These are phyloP conservation scores for Trachymyrmex cornetzi DNA, from an alignment of 1,140 invertebrate species.

Conservation along the genomic window DNA sequence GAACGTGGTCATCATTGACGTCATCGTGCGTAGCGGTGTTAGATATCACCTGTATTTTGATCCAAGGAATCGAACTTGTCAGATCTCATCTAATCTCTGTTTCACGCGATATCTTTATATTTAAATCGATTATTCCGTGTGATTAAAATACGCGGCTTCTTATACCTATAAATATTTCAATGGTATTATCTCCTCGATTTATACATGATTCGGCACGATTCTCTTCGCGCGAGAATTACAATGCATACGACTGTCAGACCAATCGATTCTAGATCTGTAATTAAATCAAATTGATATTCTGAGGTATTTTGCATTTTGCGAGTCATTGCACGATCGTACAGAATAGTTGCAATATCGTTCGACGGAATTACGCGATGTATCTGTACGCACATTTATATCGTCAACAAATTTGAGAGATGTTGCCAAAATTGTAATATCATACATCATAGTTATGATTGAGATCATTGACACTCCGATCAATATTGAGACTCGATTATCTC, in stretches of 20 bases:
- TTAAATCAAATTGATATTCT: background rate
- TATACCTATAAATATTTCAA: constrained; percentile 10
- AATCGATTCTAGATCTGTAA: background rate
- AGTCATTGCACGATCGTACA: background rate
- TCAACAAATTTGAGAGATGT: background rate
- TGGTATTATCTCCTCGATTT: background rate
- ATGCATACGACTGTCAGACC: background rate
- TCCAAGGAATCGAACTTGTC: background rate
- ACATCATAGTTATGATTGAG: background rate
- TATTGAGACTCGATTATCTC: background rate
- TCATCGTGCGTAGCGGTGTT: constrained; percentile 59
- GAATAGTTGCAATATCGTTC: background rate
- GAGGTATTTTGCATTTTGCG: background rate
- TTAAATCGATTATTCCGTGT: background rate
- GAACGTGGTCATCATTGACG: constrained; percentile 78
- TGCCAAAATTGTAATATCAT: background rate
- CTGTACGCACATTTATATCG: background rate
- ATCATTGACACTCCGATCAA: background rate
- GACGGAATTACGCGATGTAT: background rate
- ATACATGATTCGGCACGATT: background rate
- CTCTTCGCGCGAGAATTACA: background rate
- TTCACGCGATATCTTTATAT: constrained; percentile 4
- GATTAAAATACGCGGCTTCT: background rate
- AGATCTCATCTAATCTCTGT: constrained; percentile 20
- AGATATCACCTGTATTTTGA: constrained; percentile 57